Evolutionary conservation across 53 echinoderm and acorn worm genomes (phyloP).

Genomic region (Actinopyga echinites): DNA sequence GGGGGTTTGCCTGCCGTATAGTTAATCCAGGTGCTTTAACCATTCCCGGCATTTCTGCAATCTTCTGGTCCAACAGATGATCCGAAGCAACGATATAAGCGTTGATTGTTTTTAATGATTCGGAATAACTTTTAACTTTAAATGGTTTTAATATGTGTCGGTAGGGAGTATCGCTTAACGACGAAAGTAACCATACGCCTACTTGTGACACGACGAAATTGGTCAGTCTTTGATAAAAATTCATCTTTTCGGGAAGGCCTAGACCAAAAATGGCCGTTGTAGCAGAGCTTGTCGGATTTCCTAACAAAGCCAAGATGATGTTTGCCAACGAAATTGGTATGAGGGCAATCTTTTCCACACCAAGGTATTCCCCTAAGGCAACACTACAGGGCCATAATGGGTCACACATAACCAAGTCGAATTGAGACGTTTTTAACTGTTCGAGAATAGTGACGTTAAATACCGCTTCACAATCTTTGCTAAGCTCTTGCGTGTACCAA

Average conservation of each 20-base stretch:
- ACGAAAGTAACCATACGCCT: background rate
- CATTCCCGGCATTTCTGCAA: conserved; percentile 2
- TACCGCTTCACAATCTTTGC: conserved; percentile 1
- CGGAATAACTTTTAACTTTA: background rate
- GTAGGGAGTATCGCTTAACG: too few species aligned
- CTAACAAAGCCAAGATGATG: background rate
- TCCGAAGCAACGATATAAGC: background rate
- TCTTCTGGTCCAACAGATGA: conserved; percentile 14
- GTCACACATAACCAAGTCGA: conserved; percentile 13
- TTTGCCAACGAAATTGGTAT: background rate
- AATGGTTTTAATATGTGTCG: too few species aligned
- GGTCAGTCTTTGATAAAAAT: background rate
- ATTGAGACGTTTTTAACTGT: background rate
- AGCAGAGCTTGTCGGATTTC: background rate
- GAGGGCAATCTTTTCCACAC: background rate
- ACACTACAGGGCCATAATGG: background rate
- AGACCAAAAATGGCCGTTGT: background rate
- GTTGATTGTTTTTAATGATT: background rate
- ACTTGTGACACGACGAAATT: background rate
- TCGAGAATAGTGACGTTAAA: background rate
- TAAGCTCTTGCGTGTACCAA: background rate
- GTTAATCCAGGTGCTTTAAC: background rate
- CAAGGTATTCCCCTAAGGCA: background rate
- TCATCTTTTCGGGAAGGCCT: conserved; percentile 1
- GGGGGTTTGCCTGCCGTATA: background rate